Conservation (phyloP, 2,113 vertebrate genomes). For the Myotis davidii region DNA sequence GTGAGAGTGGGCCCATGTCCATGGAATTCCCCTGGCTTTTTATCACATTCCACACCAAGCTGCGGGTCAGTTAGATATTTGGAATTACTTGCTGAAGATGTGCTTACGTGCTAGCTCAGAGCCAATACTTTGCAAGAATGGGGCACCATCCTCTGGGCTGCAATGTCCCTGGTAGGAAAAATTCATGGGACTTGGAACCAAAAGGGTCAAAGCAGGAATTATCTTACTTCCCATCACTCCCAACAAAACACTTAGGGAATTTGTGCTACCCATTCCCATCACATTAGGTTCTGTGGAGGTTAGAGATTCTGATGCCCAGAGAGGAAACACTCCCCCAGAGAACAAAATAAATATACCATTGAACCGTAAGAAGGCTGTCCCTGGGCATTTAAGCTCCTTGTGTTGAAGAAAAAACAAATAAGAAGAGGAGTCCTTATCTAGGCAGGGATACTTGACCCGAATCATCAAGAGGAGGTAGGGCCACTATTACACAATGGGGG, state of each 20-base stretch:
- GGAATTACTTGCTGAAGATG: not conserved
- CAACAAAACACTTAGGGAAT: not conserved
- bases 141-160: not conserved
- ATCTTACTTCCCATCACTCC: not conserved
- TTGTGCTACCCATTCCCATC: not conserved
- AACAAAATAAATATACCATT: not conserved
- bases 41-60: not conserved
- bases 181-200: not conserved
- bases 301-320: not conserved
- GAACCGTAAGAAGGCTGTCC: not conserved
- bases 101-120: not conserved
- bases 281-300: not conserved
- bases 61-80: not conserved
- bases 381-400: not conserved
- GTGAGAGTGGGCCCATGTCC: not conserved
- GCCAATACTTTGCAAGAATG: not conserved
- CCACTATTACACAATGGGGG: not conserved
- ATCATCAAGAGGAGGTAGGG: not conserved
- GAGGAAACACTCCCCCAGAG: not conserved
- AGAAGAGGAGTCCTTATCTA: not conserved
- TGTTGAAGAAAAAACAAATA: not conserved
- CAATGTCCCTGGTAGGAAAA: not conserved
- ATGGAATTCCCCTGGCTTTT: not conserved
- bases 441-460: not conserved
- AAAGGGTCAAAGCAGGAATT: not conserved